These are phyloP conservation scores for Ceratosolen solmsi DNA, from an alignment of 1,140 invertebrate species.

Conservation along the genomic window DNA sequence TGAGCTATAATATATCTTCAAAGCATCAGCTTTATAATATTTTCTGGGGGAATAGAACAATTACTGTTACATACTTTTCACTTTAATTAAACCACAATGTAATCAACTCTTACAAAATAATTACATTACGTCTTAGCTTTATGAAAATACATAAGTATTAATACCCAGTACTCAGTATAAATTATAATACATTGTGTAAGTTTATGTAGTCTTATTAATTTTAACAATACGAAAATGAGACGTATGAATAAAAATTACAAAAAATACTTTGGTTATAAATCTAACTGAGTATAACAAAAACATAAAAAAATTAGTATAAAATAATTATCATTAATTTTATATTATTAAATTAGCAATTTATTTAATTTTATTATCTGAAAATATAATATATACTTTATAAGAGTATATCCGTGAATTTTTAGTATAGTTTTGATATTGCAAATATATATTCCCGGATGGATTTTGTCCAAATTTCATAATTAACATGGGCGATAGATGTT, in stretches of 20 bases:
- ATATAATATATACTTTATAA: too few relatives aligned
- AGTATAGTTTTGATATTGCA: too few relatives aligned
- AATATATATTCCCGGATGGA: too few relatives aligned
- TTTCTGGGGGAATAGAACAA: neutral
- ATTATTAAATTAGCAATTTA: too few relatives aligned
- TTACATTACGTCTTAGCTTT: slow-evolving; percentile 24
- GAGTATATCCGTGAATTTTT: too few relatives aligned
- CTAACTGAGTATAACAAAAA: too few relatives aligned
- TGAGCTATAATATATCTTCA: neutral
- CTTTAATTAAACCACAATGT: slow-evolving; percentile 38
- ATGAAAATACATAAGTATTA: slow-evolving; percentile 34
- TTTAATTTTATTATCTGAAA: too few relatives aligned
- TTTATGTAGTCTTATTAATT: slow-evolving; percentile 23
- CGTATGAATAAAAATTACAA: neutral
- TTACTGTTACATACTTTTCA: slow-evolving; percentile 6
- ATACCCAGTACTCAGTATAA: neutral
- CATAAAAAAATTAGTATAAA: too few relatives aligned
- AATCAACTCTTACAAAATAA: slow-evolving; percentile 38
- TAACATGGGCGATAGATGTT: too few relatives aligned
- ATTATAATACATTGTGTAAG: neutral
- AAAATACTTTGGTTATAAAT: neutral
- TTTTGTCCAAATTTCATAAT: too few relatives aligned
- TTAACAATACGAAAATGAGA: slow-evolving; percentile 27
- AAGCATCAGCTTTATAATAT: neutral
- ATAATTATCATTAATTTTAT: too few relatives aligned